A percentile compares a stretch with the other conserved stretches of the same genome.
Conservation (phyloP, 2,113 vertebrate species). For the Peromyscus polionotus region DNA sequence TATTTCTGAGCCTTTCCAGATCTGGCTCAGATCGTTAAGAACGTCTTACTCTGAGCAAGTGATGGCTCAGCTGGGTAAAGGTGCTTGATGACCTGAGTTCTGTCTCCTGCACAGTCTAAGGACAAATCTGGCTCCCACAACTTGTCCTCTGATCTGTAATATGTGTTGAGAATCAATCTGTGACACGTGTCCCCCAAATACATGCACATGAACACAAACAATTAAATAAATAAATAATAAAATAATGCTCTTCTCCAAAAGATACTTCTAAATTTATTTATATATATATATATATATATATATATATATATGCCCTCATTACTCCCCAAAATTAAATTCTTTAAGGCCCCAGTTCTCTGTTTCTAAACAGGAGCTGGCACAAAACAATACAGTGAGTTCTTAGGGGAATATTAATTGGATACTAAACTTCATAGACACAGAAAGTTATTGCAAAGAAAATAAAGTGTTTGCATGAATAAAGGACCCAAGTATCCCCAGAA, state of each 20-base stretch:
- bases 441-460: not conserved
- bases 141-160: not conserved
- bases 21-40: not conserved
- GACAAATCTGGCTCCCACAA: not conserved
- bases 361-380: not conserved
- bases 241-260: not conserved
- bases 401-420: not conserved
- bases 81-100: not conserved
- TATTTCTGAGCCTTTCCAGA: not conserved
- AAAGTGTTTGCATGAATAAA: not conserved
- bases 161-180: not conserved
- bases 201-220: not conserved
- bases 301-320: not conserved
- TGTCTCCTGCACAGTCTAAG: not conserved
- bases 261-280: constrained; percentile 4
- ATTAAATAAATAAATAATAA: not conserved
- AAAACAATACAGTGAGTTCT: not conserved
- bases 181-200: not conserved
- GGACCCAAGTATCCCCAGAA: not conserved
- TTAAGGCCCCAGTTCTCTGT: not conserved
- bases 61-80: not conserved
- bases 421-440: not conserved
- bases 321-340: not conserved
- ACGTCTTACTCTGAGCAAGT: not conserved
- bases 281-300: not conserved